These are phyloP conservation scores for Teleopsis dalmanni DNA, from an alignment of 1,140 invertebrate species.

Conservation along the genomic window DNA sequence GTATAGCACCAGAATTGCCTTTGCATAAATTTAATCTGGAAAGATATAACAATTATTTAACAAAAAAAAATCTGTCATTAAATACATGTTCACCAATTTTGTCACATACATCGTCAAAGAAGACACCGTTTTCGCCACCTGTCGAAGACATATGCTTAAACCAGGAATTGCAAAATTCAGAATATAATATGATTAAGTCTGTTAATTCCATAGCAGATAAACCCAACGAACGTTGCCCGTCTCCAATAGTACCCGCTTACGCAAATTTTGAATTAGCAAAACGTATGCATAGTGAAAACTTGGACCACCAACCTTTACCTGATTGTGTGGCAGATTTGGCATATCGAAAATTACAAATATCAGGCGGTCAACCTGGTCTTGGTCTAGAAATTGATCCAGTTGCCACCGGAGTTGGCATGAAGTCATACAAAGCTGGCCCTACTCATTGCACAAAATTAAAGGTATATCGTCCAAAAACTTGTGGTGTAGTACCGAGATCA, in stretches of 20 bases:
- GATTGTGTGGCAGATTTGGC: slow-evolving; percentile 62
- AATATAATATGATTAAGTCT: slow-evolving; percentile 23
- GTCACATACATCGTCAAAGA: neutral
- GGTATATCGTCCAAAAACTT: slow-evolving; percentile 60
- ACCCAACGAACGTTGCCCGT: slow-evolving; percentile 39
- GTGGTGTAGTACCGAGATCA: slow-evolving; percentile 45
- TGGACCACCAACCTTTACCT: slow-evolving; percentile 70
- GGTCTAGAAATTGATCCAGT: slow-evolving; percentile 45
- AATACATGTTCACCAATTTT: neutral
- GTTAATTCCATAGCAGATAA: slow-evolving; percentile 37
- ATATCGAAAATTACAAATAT: slow-evolving; percentile 48
- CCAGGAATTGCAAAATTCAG: slow-evolving; percentile 13
- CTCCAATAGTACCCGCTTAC: slow-evolving; percentile 53
- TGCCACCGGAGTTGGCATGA: slow-evolving; percentile 50
- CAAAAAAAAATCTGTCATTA: neutral
- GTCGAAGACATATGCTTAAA: slow-evolving; percentile 3
- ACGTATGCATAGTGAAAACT: slow-evolving; percentile 67
- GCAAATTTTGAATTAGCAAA: slow-evolving; percentile 66
- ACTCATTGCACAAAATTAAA: slow-evolving; percentile 64
- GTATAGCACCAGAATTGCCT: slow-evolving; percentile 12
- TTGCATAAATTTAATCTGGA: slow-evolving; percentile 24
- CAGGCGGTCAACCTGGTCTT: slow-evolving; percentile 45
- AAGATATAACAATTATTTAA: slow-evolving; percentile 9
- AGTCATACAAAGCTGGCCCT: slow-evolving; percentile 55
- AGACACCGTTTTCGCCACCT: neutral